phyloP scores from a whole-genome alignment of 2,888 invertebrate species.

The Netelia melanura region DNA sequence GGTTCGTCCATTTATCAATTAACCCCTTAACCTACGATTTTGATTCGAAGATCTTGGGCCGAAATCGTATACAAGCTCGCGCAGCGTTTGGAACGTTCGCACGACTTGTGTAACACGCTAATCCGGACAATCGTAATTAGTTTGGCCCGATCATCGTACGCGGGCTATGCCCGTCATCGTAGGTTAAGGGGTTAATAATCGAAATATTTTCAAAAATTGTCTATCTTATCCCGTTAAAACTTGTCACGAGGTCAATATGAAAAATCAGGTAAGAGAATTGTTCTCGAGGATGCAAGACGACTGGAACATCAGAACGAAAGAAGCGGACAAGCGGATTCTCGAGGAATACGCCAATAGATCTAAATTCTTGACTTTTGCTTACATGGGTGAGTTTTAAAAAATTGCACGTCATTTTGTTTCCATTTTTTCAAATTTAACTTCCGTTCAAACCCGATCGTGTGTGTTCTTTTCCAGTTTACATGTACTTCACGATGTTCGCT shows the following conservation, averaged over 20 bases:
- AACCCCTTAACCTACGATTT: too few relatives aligned
- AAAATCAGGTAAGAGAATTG: constrained; percentile 52
- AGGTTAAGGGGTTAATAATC: not conserved
- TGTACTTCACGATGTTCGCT: constrained; percentile 56
- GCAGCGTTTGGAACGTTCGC: too few relatives aligned
- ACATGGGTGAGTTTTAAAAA: constrained; percentile 43
- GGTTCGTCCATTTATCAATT: constrained; percentile 20
- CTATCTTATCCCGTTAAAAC: not conserved
- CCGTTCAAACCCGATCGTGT: not conserved
- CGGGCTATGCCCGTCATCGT: too few relatives aligned
- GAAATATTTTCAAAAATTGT: not conserved
- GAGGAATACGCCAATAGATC: constrained; percentile 55
- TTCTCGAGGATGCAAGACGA: constrained; percentile 61
- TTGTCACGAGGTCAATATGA: too few relatives aligned
- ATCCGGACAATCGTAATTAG: too few relatives aligned
- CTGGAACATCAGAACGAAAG: constrained; percentile 55
- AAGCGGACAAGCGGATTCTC: constrained; percentile 55
- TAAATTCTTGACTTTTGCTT: constrained; percentile 50
- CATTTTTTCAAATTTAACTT: not conserved
- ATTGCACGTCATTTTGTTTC: not conserved
- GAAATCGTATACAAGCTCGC: too few relatives aligned
- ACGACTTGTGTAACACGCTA: too few relatives aligned
- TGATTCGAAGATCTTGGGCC: too few relatives aligned
- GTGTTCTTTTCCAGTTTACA: constrained; percentile 42
- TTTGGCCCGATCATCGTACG: too few relatives aligned